Base-by-base conservation (phyloP, 2,888 invertebrate genomes). In the Drosophila nigricruria region DNA sequence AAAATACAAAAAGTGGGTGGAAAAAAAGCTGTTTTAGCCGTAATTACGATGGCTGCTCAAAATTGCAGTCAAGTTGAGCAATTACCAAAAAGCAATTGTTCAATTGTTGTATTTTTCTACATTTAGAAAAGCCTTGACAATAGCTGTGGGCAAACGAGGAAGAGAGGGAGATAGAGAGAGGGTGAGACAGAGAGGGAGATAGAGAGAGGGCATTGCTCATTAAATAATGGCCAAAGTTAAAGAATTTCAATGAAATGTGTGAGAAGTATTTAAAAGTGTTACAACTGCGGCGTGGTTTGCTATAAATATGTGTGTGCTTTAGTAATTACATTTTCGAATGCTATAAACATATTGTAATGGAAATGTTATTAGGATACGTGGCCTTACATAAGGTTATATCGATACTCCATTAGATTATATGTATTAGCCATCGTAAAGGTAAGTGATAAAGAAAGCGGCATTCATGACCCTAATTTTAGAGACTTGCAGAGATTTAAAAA, bases 21-120 rank as follows among this genome's bases (percentile, higher is more conserved):
- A 66, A 16, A 49, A 43, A 60, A 20, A 56, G 56, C 45, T 4
- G 38, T 63, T 69, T 63, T 40, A 59, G 68, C 58, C 54, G 27
- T 71, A 79, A 75, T 79, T 75, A 79, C 76, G 76, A 66, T 71
- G 75, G 68, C 65, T 53, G 76, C 66, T 71, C 68, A 71, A 63
- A 79, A 76, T 68, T 79, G 76, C 78, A 78, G 79, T 78, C 80
- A 78, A 78, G 79, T 78, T 77, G 77, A 79, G 67, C 77, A 77
- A 77, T 77, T 74, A 77, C 77, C 61, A 64, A 70, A 64, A 64
- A 70, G 59, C 42, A 66, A 79, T 79, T 74, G 70, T 74, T 66
- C 77, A 66, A 66, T 70, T 79, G 70, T 77, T 77, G 69, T 45
- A 68, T 34, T 42, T 68, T 59, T 59, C 59, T 27, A 18, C 53